phyloP scores from a whole-genome alignment of 2,888 invertebrate species.

The Dasypolia templi region DNA sequence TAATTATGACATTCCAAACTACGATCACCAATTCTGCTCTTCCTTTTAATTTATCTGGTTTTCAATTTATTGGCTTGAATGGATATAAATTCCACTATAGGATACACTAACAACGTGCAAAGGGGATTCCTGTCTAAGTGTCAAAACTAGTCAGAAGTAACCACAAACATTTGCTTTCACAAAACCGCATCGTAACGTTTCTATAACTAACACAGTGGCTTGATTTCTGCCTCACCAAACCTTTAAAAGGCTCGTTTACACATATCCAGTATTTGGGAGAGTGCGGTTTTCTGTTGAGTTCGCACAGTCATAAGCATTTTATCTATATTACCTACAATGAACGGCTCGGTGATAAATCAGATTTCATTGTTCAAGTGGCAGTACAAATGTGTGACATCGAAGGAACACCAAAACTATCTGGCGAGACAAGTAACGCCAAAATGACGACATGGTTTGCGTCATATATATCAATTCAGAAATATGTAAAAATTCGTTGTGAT shows the following conservation, averaged over 20 bases:
- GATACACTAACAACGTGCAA: slow-evolving; percentile 11
- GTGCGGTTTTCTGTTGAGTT: no score
- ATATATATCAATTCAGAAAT: no score
- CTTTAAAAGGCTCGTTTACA: slow-evolving; percentile 36
- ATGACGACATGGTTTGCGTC: no score
- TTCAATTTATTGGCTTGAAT: slow-evolving; percentile 1
- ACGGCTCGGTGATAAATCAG: background rate
- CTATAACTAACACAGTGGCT: slow-evolving; percentile 40
- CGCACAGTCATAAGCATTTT: background rate
- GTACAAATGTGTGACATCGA: background rate
- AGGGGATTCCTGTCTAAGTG: slow-evolving; percentile 41
- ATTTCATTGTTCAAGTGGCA: background rate
- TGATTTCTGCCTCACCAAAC: slow-evolving; percentile 42
- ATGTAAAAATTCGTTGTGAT: no score
- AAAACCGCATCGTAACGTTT: slow-evolving; percentile 54
- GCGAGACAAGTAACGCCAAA: background rate
- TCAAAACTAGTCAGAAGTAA: slow-evolving; percentile 51
- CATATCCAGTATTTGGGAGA: slow-evolving; percentile 1
- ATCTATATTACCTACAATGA: background rate
- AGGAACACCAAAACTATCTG: background rate
- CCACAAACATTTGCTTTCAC: slow-evolving; percentile 58
- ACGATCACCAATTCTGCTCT: no score
- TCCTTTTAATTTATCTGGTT: no score
- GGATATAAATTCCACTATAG: background rate
- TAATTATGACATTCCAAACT: no score